Evolutionary conservation across 2,797 vertebrate species (phyloP).

Genomic region (Meda fulgida): DNA sequence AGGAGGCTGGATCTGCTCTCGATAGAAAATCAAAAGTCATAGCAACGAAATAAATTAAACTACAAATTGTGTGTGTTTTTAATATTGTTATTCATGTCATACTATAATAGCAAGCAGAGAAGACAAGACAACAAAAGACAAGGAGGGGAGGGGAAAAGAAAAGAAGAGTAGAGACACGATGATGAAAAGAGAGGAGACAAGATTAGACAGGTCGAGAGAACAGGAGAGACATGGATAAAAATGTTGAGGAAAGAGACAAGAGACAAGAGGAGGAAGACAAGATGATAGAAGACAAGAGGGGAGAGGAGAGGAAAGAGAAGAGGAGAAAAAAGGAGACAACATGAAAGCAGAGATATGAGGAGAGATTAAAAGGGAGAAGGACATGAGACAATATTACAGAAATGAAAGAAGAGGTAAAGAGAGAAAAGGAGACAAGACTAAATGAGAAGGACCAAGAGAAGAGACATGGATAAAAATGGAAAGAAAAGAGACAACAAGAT

Average conservation of each 20-base stretch:
- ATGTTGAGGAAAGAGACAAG: neutral
- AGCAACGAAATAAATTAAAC: neutral
- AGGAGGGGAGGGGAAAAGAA: neutral
- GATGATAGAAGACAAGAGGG: conserved; percentile 57
- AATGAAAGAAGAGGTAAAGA: neutral
- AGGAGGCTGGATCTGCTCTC: conserved; percentile 2
- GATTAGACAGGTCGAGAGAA: neutral
- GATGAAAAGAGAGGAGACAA: neutral
- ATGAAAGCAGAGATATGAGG: conserved; percentile 65
- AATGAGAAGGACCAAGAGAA: conserved; percentile 51
- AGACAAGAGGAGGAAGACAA: neutral
- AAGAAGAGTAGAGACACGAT: neutral
- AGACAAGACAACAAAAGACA: neutral
- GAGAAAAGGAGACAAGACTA: conserved; percentile 61
- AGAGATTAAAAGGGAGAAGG: neutral
- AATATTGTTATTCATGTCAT: neutral
- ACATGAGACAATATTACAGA: conserved; percentile 16
- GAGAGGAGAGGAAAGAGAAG: conserved; percentile 61
- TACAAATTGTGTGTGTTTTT: neutral
- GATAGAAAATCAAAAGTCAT: conserved; percentile 10
- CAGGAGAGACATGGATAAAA: neutral
- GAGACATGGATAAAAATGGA: neutral
- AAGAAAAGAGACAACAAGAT: neutral
- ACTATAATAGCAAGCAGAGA: neutral
- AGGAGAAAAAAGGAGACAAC: conserved; percentile 8